Evolutionary conservation across 2,797 vertebrate species (phyloP).

Genomic region (Natrix natrix): DNA sequence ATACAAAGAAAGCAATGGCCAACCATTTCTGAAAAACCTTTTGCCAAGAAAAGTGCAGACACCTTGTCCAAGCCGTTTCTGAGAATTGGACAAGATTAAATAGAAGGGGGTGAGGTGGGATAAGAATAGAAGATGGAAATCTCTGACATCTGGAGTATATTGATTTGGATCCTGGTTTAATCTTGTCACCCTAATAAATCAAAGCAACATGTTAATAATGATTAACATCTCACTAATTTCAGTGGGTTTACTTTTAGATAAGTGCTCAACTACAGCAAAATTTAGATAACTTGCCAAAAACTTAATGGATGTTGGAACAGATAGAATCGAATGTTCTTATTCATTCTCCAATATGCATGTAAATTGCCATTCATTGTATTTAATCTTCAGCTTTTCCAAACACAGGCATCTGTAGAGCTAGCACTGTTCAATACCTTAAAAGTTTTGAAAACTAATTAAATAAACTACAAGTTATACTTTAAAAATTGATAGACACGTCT

Average conservation of each 20-base stretch:
- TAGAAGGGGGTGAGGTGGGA: neutral
- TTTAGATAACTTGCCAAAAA: neutral
- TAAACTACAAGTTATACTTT: neutral
- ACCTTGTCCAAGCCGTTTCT: neutral
- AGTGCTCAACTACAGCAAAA: neutral
- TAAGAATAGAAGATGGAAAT: neutral
- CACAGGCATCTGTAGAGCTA: neutral
- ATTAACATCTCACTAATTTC: neutral
- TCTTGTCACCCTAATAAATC: neutral
- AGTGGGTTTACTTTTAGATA: neutral
- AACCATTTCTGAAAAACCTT: neutral
- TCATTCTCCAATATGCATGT: no score
- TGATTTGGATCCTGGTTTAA: neutral
- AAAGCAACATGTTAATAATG: neutral
- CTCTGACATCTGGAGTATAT: neutral
- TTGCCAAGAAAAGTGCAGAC: neutral
- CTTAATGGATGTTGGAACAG: neutral
- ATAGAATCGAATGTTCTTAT: neutral
- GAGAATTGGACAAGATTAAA: neutral
- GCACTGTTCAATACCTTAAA: neutral
- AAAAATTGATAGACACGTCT: neutral
- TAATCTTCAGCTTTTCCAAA: neutral
- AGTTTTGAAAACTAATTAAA: neutral
- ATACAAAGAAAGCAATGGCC: neutral
- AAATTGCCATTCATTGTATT: neutral